phyloP scores from a whole-genome alignment of 2,888 invertebrate genomes.

The Caradrina clavipalpis region DNA sequence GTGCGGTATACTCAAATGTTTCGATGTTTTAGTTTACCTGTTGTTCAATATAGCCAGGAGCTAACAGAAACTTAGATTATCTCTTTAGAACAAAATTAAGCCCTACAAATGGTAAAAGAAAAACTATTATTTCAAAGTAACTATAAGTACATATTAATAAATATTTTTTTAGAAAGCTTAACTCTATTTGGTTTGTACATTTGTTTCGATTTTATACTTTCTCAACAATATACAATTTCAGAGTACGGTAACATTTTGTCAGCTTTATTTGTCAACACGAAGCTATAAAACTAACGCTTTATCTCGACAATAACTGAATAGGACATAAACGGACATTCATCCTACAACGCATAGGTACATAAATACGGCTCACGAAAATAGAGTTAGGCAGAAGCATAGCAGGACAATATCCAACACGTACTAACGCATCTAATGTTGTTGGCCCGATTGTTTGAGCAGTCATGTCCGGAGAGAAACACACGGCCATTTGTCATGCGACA shows the following conservation, averaged over 20 bases:
- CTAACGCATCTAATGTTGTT: constrained; percentile 60
- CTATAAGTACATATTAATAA: too few species aligned
- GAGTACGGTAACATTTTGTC: neutral
- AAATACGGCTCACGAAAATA: constrained; percentile 29
- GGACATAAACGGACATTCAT: constrained; percentile 14
- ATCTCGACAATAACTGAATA: neutral
- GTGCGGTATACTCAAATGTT: neutral
- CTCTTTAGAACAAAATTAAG: too few species aligned
- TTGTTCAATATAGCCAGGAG: too few species aligned
- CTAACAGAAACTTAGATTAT: too few species aligned
- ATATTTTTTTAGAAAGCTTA: neutral
- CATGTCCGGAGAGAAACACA: constrained; percentile 74
- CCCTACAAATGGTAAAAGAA: too few species aligned
- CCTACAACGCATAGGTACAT: constrained; percentile 20
- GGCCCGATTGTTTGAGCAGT: constrained; percentile 71
- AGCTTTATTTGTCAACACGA: neutral
- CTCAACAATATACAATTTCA: neutral
- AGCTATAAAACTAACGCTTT: neutral
- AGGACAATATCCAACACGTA: constrained; percentile 58
- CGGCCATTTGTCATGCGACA: constrained; percentile 79
- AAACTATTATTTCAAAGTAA: too few species aligned
- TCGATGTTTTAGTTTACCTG: too few species aligned
- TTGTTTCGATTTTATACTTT: neutral
- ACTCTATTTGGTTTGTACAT: neutral
- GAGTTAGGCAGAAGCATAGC: constrained; percentile 19